These are phyloP conservation scores for Rhinatrema bivittatum DNA, from an alignment of 2,797 vertebrate genomes.

Conservation along the genomic window DNA sequence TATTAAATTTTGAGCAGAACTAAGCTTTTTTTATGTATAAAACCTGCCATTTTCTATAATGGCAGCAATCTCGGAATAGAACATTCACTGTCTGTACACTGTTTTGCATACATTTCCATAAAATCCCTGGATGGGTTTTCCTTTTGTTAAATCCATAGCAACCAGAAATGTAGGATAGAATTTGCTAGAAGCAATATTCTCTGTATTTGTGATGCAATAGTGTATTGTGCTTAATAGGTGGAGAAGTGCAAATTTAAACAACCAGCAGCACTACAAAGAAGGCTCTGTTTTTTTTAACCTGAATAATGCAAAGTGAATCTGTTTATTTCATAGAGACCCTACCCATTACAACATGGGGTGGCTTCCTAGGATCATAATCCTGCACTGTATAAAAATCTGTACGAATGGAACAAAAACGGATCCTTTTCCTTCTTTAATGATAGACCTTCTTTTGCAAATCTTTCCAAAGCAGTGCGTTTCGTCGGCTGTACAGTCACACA, in stretches of 20 bases:
- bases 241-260: neutral
- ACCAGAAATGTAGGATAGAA: neutral
- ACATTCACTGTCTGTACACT: neutral
- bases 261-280: no score
- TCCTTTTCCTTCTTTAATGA: neutral
- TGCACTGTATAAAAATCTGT: neutral
- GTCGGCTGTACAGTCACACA: conserved; percentile 17
- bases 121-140: neutral
- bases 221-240: neutral
- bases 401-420: no score
- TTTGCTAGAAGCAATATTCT: neutral
- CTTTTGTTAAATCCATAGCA: neutral
- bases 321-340: no score
- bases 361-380: no score
- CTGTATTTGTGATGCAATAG: neutral
- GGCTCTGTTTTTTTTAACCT: no score
- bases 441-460: conserved; percentile 16
- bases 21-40: neutral
- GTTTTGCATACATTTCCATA: neutral
- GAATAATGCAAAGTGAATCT: no score
- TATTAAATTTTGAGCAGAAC: neutral
- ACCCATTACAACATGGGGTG: no score
- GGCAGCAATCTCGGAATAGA: neutral
- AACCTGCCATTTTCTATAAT: neutral
- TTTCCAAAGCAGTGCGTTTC: conserved; percentile 22